Percentiles rank a stretch among this genome's conserved stretches.
phyloP scores from a whole-genome alignment of 2,888 invertebrate genomes.

The Cryptus armator region DNA sequence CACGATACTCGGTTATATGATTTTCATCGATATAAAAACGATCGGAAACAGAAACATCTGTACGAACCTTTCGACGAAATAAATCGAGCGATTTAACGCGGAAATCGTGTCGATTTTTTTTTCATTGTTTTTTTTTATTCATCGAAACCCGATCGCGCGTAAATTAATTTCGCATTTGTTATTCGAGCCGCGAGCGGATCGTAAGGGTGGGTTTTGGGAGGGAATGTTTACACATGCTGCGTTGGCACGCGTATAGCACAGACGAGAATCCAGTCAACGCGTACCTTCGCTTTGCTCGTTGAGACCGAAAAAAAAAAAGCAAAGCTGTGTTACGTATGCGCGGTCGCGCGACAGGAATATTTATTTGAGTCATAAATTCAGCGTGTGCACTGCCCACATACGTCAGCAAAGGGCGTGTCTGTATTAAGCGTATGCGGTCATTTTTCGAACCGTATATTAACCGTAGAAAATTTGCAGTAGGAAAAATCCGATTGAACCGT shows the following conservation, averaged over 20 bases:
- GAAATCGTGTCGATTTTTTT: not conserved
- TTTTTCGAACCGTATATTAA: not conserved
- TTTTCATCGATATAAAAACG: constrained; percentile 5
- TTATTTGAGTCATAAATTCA: constrained; percentile 55
- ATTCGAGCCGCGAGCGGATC: constrained; percentile 12
- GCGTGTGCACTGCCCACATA: constrained; percentile 24
- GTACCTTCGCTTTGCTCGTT: constrained; percentile 18
- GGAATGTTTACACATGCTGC: not conserved
- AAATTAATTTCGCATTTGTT: constrained; percentile 32
- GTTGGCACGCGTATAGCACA: not conserved
- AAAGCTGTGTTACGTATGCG: constrained; percentile 26
- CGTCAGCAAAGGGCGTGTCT: constrained; percentile 37
- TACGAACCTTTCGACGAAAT: constrained; percentile 1
- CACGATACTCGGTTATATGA: not conserved
- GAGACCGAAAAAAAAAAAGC: constrained; percentile 26
- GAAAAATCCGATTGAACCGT: too few species aligned
- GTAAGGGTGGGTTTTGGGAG: not conserved
- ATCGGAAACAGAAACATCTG: constrained; percentile 19
- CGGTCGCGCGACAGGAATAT: constrained; percentile 43
- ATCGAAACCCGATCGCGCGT: not conserved
- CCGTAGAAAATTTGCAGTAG: not conserved
- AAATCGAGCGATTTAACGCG: not conserved
- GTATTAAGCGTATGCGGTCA: not conserved
- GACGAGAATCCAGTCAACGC: constrained; percentile 25
- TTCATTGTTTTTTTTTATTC: not conserved